Evolutionary conservation across 2,888 invertebrate genomes (phyloP), one percentile per base, ranked within the genome.

Genomic region (Orthosia incerta): DNA sequence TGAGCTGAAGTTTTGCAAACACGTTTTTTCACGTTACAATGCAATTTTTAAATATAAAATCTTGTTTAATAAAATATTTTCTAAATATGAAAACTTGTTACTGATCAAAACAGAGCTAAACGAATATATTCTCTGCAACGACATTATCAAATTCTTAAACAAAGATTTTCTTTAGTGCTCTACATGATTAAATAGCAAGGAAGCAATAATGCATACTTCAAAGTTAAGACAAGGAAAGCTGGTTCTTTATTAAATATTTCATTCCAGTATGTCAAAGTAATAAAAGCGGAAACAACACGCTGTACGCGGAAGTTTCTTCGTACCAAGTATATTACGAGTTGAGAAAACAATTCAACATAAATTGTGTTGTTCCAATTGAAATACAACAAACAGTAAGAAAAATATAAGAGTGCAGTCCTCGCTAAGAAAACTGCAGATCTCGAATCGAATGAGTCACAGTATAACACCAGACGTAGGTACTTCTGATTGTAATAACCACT

Each of bases 221-320:
- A 63, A 63, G 53, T 62, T 31, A 51, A 31, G 55, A 7, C 39
- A 50, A 46, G 16, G 39, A 62, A 60, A 60, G 20, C 50, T 55
- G 26, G 16, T 9, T 31, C 53, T 53, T 81, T 75, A 81, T 81
- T 81, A 59, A 59, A 74, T 65, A 51, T 23, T 46, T 50, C 57
- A 45, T 50, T 55, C 16, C 3, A 53, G 50, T 51, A 76, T 76
- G 50, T 46, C 50, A 61, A 55, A 23, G 50, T 16, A 55, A 80
- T 50, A 50, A 81, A 50, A 50, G 12, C 1, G 62, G 53, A 57
- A 80, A 50, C 61, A 77, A 80, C 48, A 48, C 50, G 16, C 18
- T 68, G 39, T 46, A 16, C 26, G 51, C 64, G 31, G 56, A 82
- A 70, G 45, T 57, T 82, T 57, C 55, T 18, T 53, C 11, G 23